Base-by-base conservation (phyloP, 1,140 invertebrate genomes). In the Thaumetopoea pityocampa region DNA sequence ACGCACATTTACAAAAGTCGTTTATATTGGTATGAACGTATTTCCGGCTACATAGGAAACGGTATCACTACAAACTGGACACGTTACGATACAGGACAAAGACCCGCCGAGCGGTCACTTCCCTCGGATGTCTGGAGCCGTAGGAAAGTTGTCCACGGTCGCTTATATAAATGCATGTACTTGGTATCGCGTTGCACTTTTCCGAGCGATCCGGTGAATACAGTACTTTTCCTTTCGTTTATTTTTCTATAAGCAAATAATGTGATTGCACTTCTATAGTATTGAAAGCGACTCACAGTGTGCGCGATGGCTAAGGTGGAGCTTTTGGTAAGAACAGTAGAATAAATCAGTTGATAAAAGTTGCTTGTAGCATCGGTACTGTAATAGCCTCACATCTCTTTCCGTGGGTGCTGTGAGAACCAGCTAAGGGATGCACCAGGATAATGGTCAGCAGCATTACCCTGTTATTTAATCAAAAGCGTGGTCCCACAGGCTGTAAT, bases 161-260 rank as follows among this genome's bases (percentile, higher is more conserved):
- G 59, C 55, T 74, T 56, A 70, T 81, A 84, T 81, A 84, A 81
- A 81, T 76, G 59, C 71, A 45, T 81, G 69, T 74, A 81, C 79
- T 80, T 81, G 67, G 78, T 81, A 81, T 55, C 44, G 30, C 54
- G 51, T 35, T 36, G 60, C 79, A 84, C 79, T 81, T 80, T 81
- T 84, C 74, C 65, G 44, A 50, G 57, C 54, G 52, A 40, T 54
- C 47, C 56, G 42, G 38, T 52, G 63, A 43, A 50, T 61, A 56
- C 59, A 71, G 48, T 66, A 70, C 72, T 80, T 81, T 82, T 81
- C 57, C 54, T 68, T 66, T 67, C 53, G 60, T 30, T 52, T 44
- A 34, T 58, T 65, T 65, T 52, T 36, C 46, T 10, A 41, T 29
- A 44, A 56, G 34, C 43, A 58, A 44, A 71, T 67, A 61, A 79